phyloP scores from a whole-genome alignment of 2,888 invertebrate genomes.

The Eupithecia exiguata region DNA sequence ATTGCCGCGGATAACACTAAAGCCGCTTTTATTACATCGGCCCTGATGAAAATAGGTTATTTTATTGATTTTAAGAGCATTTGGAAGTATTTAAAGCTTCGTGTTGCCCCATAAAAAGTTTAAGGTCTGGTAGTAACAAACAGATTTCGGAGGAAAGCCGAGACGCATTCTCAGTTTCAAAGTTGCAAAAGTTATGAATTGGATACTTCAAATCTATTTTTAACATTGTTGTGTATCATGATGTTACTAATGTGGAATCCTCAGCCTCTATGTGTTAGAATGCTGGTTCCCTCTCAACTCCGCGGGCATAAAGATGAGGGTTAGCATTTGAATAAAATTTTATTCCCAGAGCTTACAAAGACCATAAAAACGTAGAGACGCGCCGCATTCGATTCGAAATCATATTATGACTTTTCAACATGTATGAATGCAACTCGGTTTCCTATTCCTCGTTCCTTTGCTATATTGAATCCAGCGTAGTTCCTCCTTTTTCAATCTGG shows the following conservation, averaged over 20 bases:
- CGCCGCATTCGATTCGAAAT: constrained; percentile 74
- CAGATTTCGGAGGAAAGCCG: constrained; percentile 55
- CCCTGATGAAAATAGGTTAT: constrained; percentile 76
- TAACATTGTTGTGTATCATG: constrained; percentile 21
- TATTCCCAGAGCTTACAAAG: constrained; percentile 62
- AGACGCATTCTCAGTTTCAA: constrained; percentile 47
- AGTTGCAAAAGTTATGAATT: constrained; percentile 15
- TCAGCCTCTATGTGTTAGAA: constrained; percentile 40
- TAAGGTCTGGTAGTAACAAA: constrained; percentile 69
- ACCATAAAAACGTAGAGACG: constrained; percentile 68
- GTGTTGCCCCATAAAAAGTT: constrained; percentile 72
- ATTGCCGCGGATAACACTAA: constrained; percentile 76
- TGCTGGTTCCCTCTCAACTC: constrained; percentile 46
- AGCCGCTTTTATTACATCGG: constrained; percentile 77
- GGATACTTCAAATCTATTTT: constrained; percentile 10
- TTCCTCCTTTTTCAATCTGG: constrained; percentile 76
- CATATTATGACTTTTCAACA: constrained; percentile 78
- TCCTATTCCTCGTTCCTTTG: constrained; percentile 69
- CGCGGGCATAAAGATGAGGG: constrained; percentile 48
- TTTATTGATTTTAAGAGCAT: constrained; percentile 81
- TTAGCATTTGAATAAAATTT: constrained; percentile 65
- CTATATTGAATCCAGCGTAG: constrained; percentile 74
- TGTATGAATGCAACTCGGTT: constrained; percentile 74
- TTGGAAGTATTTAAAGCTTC: constrained; percentile 77
- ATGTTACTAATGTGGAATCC: constrained; percentile 28